Evolutionary conservation across 2,113 vertebrate genomes (phyloP), one percentile per base, ranked within the genome.

Genomic region (Zonotrichia leucophrys): DNA sequence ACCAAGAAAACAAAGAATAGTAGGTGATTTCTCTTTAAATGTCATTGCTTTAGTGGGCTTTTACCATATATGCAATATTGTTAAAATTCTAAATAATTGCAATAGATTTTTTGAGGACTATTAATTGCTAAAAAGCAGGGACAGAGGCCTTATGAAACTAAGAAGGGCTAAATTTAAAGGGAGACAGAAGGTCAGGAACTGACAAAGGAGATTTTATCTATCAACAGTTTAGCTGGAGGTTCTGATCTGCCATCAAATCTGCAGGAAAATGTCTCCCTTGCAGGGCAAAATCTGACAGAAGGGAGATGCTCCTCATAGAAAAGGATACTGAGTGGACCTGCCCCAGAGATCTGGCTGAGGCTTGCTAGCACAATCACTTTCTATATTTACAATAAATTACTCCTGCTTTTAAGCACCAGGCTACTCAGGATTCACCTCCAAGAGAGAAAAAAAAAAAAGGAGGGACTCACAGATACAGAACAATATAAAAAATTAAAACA

Each of bases 331-430:
- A n/a, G 27, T 77, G 59, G 37, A 64, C 55, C 63, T 75, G 80
- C 60, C 55, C 53, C 64, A 59, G 47, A 92, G 74, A 23, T 83
- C 86, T 95, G 76, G 25, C 56, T 63, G 59, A 75, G 44, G 33
- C 37, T 75, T 59, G 64, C 70, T 46, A 50, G 76, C 55, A 85
- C 49, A 91, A 23, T 37, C 19, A 5, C 0, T 15, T 74, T 94
- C 89, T 82, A 30, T 75, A 91, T 78, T 56, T 84, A 44, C 62
- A 92, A 82, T 82, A 94, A 94, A 94, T 94, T 46, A 81, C 64
- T 59, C 62, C 68, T 62, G 44, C 63, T 80, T 90, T 90, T 60
- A 82, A 68, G 41, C 69, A 37, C 41, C 47, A 60, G 49, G 56
- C 35, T 81, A 37, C 68, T 87, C 86, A 68, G 52, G 47, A 75